Conservation (phyloP, 2,888 invertebrate species). For the Trypoxylon attenuatum region DNA sequence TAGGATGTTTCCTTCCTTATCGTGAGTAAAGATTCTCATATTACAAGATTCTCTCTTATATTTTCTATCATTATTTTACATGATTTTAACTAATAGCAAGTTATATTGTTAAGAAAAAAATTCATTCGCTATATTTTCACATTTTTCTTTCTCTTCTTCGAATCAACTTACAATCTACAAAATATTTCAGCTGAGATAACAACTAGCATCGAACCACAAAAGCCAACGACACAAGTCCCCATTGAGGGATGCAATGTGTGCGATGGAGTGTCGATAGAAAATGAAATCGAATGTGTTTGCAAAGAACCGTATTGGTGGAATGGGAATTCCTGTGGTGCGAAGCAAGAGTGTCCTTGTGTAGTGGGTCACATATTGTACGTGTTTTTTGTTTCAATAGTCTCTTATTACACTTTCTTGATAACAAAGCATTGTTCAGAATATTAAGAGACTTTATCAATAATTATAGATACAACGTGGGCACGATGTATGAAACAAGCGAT, state of each 20-base stretch:
- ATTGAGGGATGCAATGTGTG: conserved; percentile 76
- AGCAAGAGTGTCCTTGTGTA: conserved; percentile 87
- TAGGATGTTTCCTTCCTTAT: conserved; percentile 87
- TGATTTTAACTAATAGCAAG: background rate
- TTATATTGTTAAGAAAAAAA: no score
- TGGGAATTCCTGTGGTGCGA: conserved; percentile 83
- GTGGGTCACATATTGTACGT: conserved; percentile 80
- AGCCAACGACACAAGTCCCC: background rate
- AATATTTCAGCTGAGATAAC: conserved; percentile 9
- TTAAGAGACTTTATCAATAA: background rate
- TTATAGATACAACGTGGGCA: conserved; percentile 83
- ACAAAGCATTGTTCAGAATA: background rate
- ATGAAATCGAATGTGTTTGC: conserved; percentile 77
- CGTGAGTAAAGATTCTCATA: no score
- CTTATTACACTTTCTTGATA: background rate
- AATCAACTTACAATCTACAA: no score
- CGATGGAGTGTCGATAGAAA: conserved; percentile 74
- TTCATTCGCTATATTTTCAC: no score
- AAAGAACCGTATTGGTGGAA: conserved; percentile 80
- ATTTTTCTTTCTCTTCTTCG: no score
- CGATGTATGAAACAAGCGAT: conserved; percentile 81
- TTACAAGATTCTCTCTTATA: no score
- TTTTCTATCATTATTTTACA: background rate
- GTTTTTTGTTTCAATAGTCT: background rate
- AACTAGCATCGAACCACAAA: background rate